Conservation (phyloP, 2,888 invertebrate species). For the Andricus quercusramuli region DNA sequence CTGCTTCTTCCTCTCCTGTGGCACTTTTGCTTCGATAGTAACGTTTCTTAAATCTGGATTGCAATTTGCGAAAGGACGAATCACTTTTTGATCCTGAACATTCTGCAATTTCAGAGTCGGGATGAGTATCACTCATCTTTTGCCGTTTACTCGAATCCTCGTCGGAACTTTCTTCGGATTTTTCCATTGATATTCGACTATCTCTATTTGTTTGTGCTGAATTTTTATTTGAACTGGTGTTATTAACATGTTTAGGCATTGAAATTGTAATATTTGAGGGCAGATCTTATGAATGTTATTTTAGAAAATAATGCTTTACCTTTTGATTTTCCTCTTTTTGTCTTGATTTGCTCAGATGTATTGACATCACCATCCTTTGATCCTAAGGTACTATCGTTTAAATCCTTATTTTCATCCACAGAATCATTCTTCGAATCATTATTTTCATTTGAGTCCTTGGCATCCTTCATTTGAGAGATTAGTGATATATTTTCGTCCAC, state of each 20-base stretch:
- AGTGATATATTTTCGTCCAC: neutral
- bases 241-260: neutral
- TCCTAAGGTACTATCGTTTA: neutral
- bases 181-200: neutral
- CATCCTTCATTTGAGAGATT: neutral
- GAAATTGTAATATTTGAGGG: neutral
- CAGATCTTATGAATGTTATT: neutral
- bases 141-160: conserved; percentile 65
- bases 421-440: neutral
- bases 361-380: neutral
- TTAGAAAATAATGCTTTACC: conserved; percentile 1
- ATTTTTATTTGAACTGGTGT: neutral
- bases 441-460: neutral
- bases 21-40: conserved; percentile 66
- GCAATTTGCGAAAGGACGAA: conserved; percentile 61
- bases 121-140: conserved; percentile 58
- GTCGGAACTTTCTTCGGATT: conserved; percentile 52
- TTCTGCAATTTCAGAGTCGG: conserved; percentile 39
- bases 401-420: neutral
- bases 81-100: conserved; percentile 45
- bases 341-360: neutral
- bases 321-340: conserved; percentile 22
- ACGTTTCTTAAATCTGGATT: conserved; percentile 66
- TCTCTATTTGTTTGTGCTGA: neutral
- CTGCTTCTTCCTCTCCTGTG: conserved; percentile 53